phyloP scores from a whole-genome alignment of 2,113 vertebrate species.

The Caracal caracal region DNA sequence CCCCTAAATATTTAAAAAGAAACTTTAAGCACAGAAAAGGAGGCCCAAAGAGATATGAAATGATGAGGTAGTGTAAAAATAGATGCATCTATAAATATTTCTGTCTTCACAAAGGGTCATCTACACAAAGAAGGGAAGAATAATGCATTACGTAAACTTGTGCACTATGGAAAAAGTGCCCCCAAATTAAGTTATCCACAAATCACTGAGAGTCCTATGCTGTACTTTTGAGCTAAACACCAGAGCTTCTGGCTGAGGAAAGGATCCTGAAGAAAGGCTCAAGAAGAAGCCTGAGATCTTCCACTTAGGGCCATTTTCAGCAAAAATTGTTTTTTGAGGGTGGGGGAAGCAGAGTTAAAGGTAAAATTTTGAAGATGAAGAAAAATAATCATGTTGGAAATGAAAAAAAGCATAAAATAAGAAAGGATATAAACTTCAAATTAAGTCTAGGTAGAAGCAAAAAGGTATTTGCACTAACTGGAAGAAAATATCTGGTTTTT shows the following conservation, averaged over 20 bases:
- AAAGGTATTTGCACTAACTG: background rate
- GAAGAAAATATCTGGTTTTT: constrained; percentile 25
- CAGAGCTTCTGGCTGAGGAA: background rate
- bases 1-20: constrained; percentile 40
- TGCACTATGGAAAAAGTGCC: background rate
- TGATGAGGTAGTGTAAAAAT: background rate
- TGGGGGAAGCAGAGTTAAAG: background rate
- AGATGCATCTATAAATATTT: background rate
- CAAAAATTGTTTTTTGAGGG: background rate
- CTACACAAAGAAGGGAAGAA: background rate
- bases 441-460: background rate
- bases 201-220: background rate
- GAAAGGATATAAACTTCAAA: background rate
- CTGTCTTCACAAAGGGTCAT: background rate
- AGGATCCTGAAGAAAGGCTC: background rate
- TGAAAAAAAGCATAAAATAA: background rate
- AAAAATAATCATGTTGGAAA: constrained; percentile 29
- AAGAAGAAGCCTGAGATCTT: background rate
- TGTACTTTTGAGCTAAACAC: background rate
- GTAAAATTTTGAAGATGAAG: background rate
- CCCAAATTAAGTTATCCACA: background rate
- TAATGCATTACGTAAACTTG: background rate
- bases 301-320: background rate
- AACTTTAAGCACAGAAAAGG: background rate
- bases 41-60: background rate